A percentile compares a stretch with the other conserved stretches of the same genome.
Conservation (phyloP, 2,888 invertebrate genomes). For the Operophtera brumata region DNA sequence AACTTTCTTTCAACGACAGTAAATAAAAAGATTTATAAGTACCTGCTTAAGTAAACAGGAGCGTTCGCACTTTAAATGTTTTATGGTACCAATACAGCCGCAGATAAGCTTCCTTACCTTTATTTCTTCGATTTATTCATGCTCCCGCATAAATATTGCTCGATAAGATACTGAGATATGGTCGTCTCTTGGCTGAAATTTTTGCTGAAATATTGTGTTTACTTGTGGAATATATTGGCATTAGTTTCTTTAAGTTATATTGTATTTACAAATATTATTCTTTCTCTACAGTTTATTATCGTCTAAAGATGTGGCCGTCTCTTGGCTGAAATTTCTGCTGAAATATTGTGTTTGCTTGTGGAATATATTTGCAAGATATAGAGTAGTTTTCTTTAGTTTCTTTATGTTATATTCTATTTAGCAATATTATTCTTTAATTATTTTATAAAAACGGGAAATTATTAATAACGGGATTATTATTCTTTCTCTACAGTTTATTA, state of each 20-base stretch:
- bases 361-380: constrained; percentile 13
- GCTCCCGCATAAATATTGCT: constrained; percentile 67
- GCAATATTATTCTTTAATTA: too few species aligned
- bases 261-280: too few species aligned
- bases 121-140: constrained; percentile 76
- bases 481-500: too few species aligned
- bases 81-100: constrained; percentile 68
- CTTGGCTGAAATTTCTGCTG: constrained; percentile 21
- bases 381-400: too few species aligned
- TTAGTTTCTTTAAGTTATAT: neutral
- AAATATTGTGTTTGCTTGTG: constrained; percentile 19
- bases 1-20: neutral
- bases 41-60: constrained; percentile 30
- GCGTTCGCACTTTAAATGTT: constrained; percentile 55
- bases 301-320: constrained; percentile 23
- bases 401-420: too few species aligned
- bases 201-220: constrained; percentile 20
- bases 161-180: constrained; percentile 46
- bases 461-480: too few species aligned
- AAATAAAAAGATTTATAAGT: constrained; percentile 9
- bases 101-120: constrained; percentile 68
- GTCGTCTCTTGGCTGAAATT: constrained; percentile 21
- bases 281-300: too few species aligned
- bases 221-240: constrained; percentile 4
- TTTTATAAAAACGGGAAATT: too few species aligned